Evolutionary conservation across 2,888 invertebrate species (phyloP), one percentile per base, ranked within the genome.

Genomic region (Phytoseiulus persimilis): DNA sequence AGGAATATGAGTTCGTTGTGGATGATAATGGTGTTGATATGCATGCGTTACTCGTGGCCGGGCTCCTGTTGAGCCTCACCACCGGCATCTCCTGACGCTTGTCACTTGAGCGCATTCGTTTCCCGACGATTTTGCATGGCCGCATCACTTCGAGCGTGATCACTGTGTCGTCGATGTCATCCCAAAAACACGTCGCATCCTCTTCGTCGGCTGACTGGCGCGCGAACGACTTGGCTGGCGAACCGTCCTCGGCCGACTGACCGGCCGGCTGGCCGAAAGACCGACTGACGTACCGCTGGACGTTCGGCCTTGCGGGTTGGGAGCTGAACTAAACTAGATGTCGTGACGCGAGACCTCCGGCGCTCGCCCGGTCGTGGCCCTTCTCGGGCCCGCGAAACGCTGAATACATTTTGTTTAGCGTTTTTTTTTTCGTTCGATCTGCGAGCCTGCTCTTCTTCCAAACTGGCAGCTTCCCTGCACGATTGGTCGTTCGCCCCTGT

Each of bases 61-160:
- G 65, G 65, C 65, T 65, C 65, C 65, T 65, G 65, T 65, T 65
- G 65, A 65, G 65, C 65, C 65, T 65, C 65, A 65, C 65, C 65
- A 65, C 65, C 65, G 65, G 65, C 65, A 65, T 65, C 65, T 65
- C 28, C 65, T 28, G 65, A 23, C 65, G 65, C 65, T 65, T 65
- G 14, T 65, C 65, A 65, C 65, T 23, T 65, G 65, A 65, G 65
- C 65, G 65, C 65, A 28, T 65, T 65, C 65, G 23, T 23, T 65
- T 65, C 65, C 65, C 65, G 65, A 65, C 65, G 65, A 65, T 28
- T 65, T 65, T 28, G 65, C 65, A 65, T 65, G 14, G 65, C 65
- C 65, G 65, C 65, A 65, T 65, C 18, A 65, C 65, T 65, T 65
- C 65, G 18, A 65, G 65, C 65, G 65, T 11, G 65, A 23, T 65